A percentile compares a stretch with the other conserved stretches of the same genome.
phyloP scores from a whole-genome alignment of 2,113 vertebrate genomes.

The Sinocyclocheilus grahami region DNA sequence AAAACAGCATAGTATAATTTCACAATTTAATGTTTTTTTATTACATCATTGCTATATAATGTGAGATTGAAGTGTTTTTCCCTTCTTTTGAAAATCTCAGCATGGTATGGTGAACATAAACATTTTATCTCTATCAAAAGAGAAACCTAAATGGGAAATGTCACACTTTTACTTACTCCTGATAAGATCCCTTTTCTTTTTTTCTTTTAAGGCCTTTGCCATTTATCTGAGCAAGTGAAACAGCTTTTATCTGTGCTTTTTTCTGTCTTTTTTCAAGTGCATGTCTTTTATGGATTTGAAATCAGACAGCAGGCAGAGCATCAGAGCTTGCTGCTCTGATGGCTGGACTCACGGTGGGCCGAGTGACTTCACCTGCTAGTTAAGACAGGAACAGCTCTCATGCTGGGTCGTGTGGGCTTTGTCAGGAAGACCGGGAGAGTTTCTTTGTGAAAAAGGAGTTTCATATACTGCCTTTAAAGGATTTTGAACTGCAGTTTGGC shows the following conservation, averaged over 20 bases:
- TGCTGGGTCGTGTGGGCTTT: constrained; percentile 30
- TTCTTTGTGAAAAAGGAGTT: constrained; percentile 36
- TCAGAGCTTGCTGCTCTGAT: constrained; percentile 30
- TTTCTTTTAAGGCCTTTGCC: constrained; percentile 57
- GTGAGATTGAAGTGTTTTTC: not conserved
- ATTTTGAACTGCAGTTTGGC: constrained; percentile 22
- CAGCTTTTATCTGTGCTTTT: constrained; percentile 63
- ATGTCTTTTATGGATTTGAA: constrained; percentile 72
- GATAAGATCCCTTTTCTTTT: constrained; percentile 67
- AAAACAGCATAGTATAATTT: not conserved
- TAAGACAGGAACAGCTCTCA: constrained; percentile 29
- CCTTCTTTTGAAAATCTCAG: not conserved
- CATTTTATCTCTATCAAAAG: constrained; percentile 67
- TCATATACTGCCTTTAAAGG: constrained; percentile 34
- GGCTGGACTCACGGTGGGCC: constrained; percentile 26
- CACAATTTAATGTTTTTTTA: not conserved
- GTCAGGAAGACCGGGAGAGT: constrained; percentile 17
- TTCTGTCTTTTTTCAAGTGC: constrained; percentile 69
- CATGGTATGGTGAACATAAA: not conserved
- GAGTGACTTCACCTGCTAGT: constrained; percentile 41
- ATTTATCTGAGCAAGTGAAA: constrained; percentile 76
- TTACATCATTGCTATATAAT: not conserved
- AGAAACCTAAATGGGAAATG: constrained; percentile 69
- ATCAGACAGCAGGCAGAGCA: constrained; percentile 73
- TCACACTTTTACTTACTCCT: constrained; percentile 67